A percentile compares a stretch with the other conserved stretches of the same genome.
These are phyloP conservation scores for Drosophila insularis DNA, from an alignment of 1,140 invertebrate genomes.

Conservation along the genomic window DNA sequence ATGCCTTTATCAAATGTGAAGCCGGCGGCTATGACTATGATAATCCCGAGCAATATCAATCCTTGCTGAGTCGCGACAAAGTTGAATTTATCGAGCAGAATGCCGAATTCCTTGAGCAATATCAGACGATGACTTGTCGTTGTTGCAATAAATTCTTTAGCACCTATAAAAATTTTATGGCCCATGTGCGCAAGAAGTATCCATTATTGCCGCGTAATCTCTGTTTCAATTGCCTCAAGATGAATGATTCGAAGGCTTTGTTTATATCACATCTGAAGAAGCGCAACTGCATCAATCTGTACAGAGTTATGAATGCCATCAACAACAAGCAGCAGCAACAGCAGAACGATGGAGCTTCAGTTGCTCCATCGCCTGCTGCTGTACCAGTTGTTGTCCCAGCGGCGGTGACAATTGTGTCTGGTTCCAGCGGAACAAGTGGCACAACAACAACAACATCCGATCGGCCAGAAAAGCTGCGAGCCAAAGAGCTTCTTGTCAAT, in stretches of 20 bases:
- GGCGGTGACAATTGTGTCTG: background rate
- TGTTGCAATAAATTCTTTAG: constrained; percentile 76
- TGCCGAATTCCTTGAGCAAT: constrained; percentile 77
- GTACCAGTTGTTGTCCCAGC: constrained; percentile 1
- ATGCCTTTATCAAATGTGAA: constrained; percentile 75
- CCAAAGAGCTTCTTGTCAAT: constrained; percentile 79
- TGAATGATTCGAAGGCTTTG: constrained; percentile 80
- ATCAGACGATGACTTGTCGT: constrained; percentile 81
- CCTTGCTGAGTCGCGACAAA: constrained; percentile 71
- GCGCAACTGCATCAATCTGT: constrained; percentile 81
- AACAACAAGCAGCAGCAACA: constrained; percentile 46
- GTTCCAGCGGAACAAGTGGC: background rate
- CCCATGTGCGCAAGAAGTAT: constrained; percentile 82
- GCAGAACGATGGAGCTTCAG: constrained; percentile 18
- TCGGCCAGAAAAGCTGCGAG: constrained; percentile 68
- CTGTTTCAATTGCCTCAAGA: constrained; percentile 81
- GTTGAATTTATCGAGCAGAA: constrained; percentile 78
- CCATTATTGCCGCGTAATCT: constrained; percentile 73
- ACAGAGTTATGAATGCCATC: constrained; percentile 62
- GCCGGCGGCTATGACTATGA: constrained; percentile 77
- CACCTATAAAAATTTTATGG: constrained; percentile 82
- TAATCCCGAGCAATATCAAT: constrained; percentile 77
- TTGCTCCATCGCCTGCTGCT: constrained; percentile 11
- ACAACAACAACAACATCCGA: constrained; percentile 24
- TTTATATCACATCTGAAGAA: constrained; percentile 82